Evolutionary conservation across 53 echinoderm and acorn worm species (phyloP).

Genomic region (Mesocentrotus franciscanus): DNA sequence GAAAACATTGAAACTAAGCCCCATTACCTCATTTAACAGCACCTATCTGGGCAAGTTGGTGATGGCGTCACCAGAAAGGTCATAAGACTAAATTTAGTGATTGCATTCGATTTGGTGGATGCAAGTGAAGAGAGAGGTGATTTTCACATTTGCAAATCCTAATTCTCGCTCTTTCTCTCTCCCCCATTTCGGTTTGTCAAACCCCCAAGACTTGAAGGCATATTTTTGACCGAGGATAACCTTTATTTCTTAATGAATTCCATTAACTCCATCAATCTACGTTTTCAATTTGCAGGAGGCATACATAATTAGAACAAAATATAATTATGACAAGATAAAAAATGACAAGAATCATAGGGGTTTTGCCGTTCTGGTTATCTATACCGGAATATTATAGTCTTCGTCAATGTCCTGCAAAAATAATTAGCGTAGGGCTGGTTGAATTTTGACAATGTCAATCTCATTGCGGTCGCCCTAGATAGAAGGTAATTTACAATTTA

Average conservation of each 20-base stretch:
- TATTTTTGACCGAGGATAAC: constrained; percentile 52
- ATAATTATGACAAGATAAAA: neutral
- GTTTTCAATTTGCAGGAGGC: neutral
- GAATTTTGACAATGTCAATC: constrained; percentile 31
- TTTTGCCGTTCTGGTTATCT: neutral
- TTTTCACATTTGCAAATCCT: constrained; percentile 54
- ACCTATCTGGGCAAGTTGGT: constrained; percentile 25
- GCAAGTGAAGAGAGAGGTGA: constrained; percentile 57
- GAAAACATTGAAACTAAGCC: constrained; percentile 70
- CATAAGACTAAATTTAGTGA: constrained; percentile 67
- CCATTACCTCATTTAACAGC: constrained; percentile 65
- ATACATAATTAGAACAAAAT: neutral
- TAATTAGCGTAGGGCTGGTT: neutral
- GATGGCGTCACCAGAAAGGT: constrained; percentile 66
- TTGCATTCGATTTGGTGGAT: constrained; percentile 60
- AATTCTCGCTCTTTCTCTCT: constrained; percentile 26
- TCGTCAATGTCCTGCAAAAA: neutral
- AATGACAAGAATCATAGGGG: neutral
- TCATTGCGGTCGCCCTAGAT: neutral
- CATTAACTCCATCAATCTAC: neutral
- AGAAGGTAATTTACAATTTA: constrained; percentile 24
- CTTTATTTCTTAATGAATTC: neutral
- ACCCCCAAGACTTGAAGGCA: neutral
- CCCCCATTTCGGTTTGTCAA: constrained; percentile 13
- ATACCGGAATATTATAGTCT: neutral